Base-by-base conservation (phyloP, 2,888 invertebrate species). In the Callyntrura guangdongensis region DNA sequence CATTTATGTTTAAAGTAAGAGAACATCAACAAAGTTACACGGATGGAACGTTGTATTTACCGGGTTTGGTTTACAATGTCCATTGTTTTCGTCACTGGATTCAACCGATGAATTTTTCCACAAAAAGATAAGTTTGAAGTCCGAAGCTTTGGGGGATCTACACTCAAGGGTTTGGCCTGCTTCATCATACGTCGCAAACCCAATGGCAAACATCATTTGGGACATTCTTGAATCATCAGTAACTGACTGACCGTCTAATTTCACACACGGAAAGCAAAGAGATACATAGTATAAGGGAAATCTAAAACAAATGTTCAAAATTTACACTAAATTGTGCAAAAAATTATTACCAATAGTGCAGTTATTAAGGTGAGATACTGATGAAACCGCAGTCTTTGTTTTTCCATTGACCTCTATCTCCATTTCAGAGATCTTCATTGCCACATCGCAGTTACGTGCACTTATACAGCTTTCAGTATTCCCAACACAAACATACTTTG, bases 91-190 rank as follows among this genome's bases (percentile, higher is more conserved):
- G 14, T 56, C 22, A 12, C 1, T 1, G 6, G 36, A 25, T 20
- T 22, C 81, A 11, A 74, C 86, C 5, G 84, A 64, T n/a, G 84
- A 49, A 45, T 89, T 89, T 36, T 89, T 84, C 89, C 84, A 84
- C 22, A 89, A 56, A 67, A 84, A 89, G 27, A 89, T 49, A 0
- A 89, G 64, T 64, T 89, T 89, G 20, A 89, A 89, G 49, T 89
- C 89, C 9, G 83, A 77, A 0, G 89, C 77, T 27, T 49, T 84
- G 22, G 56, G 49, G 17, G 0, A 8, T 36, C 89, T 83, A 20
- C 84, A 89, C 17, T 77, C 84, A 0, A 89, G 0, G 14, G 17
- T 61, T 36, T 74, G 9, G 11, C 77, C 77, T 12, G 59, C 14
- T 22, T 59, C 89, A 59, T 89, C 67, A n/a, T 77, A 77, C 14